Conservation (phyloP, 2,888 invertebrate species). For the Odontocolon sp. region DNA sequence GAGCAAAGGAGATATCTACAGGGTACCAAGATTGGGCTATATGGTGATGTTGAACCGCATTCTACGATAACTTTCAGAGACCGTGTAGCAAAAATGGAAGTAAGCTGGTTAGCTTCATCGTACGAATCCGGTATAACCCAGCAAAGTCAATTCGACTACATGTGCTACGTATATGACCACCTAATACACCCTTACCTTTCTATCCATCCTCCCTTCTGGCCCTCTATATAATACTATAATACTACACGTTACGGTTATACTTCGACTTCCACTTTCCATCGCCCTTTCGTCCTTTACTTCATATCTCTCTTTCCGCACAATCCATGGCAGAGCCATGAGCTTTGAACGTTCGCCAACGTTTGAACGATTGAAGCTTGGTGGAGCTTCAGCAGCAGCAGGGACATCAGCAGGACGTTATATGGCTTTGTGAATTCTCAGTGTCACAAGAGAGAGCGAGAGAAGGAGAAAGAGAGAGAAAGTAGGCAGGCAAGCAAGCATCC, state of each 20-base stretch:
- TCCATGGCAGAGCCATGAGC: neutral
- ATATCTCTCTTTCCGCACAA: slow-evolving; percentile 1
- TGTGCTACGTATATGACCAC: neutral
- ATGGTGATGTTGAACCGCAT: too few relatives aligned
- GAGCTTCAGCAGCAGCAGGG: neutral
- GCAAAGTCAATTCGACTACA: too few relatives aligned
- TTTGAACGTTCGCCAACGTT: neutral
- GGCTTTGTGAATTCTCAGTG: slow-evolving; percentile 21
- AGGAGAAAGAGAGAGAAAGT: too few relatives aligned
- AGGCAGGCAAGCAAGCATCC: neutral
- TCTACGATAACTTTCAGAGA: too few relatives aligned
- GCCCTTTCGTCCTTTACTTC: neutral
- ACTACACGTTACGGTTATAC: too few relatives aligned
- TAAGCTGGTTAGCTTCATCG: too few relatives aligned
- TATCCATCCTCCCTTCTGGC: neutral
- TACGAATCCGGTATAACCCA: too few relatives aligned
- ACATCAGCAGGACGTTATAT: neutral
- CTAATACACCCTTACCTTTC: neutral
- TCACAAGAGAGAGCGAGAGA: too few relatives aligned
- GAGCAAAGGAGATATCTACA: too few relatives aligned
- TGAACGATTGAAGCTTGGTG: too few relatives aligned
- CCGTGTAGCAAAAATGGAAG: too few relatives aligned
- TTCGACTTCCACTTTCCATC: neutral
- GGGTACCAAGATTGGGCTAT: too few relatives aligned
- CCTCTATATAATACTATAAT: neutral